Evolutionary conservation across 2,888 invertebrate genomes (phyloP), one percentile per base, ranked within the genome.

Genomic region (Cyaniris semiargus): DNA sequence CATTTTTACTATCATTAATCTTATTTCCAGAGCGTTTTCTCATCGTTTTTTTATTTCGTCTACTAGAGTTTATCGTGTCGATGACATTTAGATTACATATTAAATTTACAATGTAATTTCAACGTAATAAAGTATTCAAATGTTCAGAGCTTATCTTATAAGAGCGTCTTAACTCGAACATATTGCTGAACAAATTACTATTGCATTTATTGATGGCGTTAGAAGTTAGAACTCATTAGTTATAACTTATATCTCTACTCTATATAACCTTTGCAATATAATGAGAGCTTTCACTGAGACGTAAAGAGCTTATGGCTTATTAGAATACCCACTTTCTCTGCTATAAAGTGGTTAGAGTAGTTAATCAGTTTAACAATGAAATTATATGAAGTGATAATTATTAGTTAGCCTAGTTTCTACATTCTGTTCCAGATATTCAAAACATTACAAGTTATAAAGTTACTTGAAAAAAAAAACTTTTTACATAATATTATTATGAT

Each of bases 221-320:
- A 15, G 66, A 44, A 44, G 44, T 44, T 3, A n/a, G 2, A 27
- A 27, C 66, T 31, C 66, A 66, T 66, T 66, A 66, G 66, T 66
- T 66, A 66, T 10, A 21, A 66, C 23, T 23, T 23, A 21, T 58
- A 58, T 15, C 23, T 23, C 27, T 27, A 27, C 27, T 66, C 27
- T 66, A 66, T 31, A 66, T 15, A 66, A 66, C 66, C 27, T 66
- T 66, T 27, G 13, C 23, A n/a, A 23, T 23, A 23, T 66, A 66
- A 66, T 18, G 27, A 66, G 66, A 66, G 66, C 66, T 66, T 66
- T 66, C 66, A 31, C 66, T 18, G 66, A 15, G 27, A 66, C 15
- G 66, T 66, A 31, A 66, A 66, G 66, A 66, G 66, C 66, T 66
- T 66, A 66, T 23, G 23, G 60, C 27, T 27, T 66, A 66, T 66